These are phyloP conservation scores for Dallia pectoralis DNA, from an alignment of 2,797 vertebrate species.

Conservation along the genomic window DNA sequence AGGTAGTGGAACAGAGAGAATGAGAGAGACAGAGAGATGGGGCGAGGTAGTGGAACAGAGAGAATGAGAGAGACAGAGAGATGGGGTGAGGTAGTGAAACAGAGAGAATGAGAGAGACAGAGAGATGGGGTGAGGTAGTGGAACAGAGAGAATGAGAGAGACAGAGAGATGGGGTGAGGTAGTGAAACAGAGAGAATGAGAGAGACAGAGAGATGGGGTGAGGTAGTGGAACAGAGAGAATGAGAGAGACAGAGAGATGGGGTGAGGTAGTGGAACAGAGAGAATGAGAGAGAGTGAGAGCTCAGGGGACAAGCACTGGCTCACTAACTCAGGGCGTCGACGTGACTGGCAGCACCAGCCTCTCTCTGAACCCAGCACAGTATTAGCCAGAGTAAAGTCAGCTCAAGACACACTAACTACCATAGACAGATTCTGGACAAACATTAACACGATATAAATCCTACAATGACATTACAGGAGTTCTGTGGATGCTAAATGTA, in stretches of 20 bases:
- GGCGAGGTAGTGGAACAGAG: background rate
- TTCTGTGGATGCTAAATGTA: background rate
- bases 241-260: constrained; percentile 2
- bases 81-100: no score
- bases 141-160: background rate
- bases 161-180: no score
- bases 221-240: constrained; percentile 17
- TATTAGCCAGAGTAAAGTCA: constrained; percentile 23
- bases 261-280: constrained; percentile 19
- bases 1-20: no score
- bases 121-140: background rate
- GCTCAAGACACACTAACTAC: background rate
- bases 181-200: background rate
- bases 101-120: background rate
- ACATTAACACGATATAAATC: no score
- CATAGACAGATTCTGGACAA: background rate
- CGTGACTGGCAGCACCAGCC: constrained; percentile 47
- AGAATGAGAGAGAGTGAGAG: constrained; percentile 18
- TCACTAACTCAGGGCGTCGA: constrained; percentile 41
- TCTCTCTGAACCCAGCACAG: constrained; percentile 47
- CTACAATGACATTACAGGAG: background rate
- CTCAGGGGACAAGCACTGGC: constrained; percentile 38
- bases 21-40: background rate
- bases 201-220: constrained; percentile 5
- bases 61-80: background rate